Evolutionary conservation across 1,140 invertebrate genomes (phyloP).

Genomic region (Nasonia vitripennis): DNA sequence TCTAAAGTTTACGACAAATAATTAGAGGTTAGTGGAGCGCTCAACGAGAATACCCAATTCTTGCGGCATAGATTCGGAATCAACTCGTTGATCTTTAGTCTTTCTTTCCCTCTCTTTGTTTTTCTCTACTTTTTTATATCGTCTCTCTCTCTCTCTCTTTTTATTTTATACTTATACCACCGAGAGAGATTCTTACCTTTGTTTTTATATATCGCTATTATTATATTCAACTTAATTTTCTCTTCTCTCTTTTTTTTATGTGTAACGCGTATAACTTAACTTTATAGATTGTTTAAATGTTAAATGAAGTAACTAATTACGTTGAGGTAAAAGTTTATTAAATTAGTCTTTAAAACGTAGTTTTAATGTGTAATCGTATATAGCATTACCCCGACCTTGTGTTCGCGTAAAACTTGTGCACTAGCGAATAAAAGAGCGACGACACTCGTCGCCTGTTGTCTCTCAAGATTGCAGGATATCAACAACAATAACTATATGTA

Average conservation of each 20-base stretch:
- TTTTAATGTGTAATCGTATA: constrained; percentile 31
- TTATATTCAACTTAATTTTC: constrained; percentile 20
- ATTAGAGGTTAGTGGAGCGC: background rate
- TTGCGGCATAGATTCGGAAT: constrained; percentile 8
- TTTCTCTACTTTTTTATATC: background rate
- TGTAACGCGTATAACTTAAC: constrained; percentile 26
- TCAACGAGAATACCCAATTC: constrained; percentile 43
- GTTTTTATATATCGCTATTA: constrained; percentile 32
- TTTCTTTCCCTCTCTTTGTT: constrained; percentile 13
- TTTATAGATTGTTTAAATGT: constrained; percentile 37
- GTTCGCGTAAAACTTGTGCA: constrained; percentile 39
- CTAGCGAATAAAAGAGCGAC: constrained; percentile 2
- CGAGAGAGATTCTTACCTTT: constrained; percentile 14
- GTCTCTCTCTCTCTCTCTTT: background rate
- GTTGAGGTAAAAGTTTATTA: constrained; percentile 38
- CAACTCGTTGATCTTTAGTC: constrained; percentile 8
- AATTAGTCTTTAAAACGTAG: constrained; percentile 37
- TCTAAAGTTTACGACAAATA: background rate
- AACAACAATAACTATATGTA: constrained; percentile 16
- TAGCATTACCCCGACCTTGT: background rate
- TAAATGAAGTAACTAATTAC: constrained; percentile 33
- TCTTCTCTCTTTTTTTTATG: constrained; percentile 1
- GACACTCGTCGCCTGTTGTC: background rate
- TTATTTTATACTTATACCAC: background rate
- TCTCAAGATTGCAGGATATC: constrained; percentile 32